Evolutionary conservation across 2,113 vertebrate genomes (phyloP), one percentile per base, ranked within the genome.

Genomic region (Heptranchias perlo): DNA sequence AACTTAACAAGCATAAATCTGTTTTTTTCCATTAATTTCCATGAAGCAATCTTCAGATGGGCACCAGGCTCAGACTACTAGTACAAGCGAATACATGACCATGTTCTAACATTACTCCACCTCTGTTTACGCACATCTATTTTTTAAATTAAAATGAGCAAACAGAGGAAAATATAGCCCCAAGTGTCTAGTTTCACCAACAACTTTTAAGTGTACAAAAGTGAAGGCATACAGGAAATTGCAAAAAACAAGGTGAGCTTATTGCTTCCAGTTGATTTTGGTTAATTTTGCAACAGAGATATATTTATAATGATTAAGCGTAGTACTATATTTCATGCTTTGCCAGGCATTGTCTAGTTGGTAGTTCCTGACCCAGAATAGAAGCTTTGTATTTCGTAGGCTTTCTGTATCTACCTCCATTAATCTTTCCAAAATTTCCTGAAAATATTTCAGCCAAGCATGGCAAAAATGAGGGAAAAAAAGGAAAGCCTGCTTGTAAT

Each of bases 361-460:
- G 52, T 58, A 16, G 87, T 91, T 54, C 52, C 28, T 35, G 31
- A 91, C 10, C 8, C 44, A 87, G 47, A 87, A 91, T 54, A 58
- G 87, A 58, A 91, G 49, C 52, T 31, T 91, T 58, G 31, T 91
- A 91, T 91, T 91, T 58, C 31, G 11, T 91, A 91, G 52, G 52
- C 31, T 91, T 61, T 35, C 87, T 61, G 87, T 58, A 91, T 58
- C 87, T 91, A 91, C 87, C 52, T 91, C 87, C 52, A 91, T 61
- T 91, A 91, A 91, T 91, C 52, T 91, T 89, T 58, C 31, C 87
- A 58, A 91, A 91, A 91, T 58, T 61, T 91, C 52, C 13, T 52
- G 84, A 91, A 58, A 54, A 58, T 58, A 35, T 91, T 91, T 58
- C 87, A 91, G 13, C 31, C 49, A 61, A 91, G 87, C 52, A 91